Conservation (phyloP, 2,113 vertebrate species). For the Hydrochoerus hydrochaeris region DNA sequence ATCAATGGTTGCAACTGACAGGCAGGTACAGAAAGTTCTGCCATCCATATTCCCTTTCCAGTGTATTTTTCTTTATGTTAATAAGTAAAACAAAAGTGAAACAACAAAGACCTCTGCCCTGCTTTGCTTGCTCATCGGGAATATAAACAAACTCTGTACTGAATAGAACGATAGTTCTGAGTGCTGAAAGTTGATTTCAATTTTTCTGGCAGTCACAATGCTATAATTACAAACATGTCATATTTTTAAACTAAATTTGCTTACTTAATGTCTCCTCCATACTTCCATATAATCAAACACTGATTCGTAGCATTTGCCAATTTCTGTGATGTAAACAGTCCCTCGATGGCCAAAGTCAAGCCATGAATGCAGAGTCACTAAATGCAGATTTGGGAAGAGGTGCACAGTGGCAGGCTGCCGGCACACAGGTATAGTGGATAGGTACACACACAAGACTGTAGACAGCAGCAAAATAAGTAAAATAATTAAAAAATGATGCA, state of each 20-base stretch:
- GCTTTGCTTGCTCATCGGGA: not conserved
- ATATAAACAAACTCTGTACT: not conserved
- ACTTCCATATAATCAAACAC: not conserved
- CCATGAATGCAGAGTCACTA: too few species aligned
- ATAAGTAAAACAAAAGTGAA: not conserved
- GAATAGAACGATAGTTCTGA: not conserved
- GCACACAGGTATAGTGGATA: fast-evolving
- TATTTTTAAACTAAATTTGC: not conserved
- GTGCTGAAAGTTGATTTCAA: fast-evolving
- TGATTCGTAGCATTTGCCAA: not conserved
- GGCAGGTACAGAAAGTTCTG: not conserved
- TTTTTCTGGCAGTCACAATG: not conserved
- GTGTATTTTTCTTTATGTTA: not conserved
- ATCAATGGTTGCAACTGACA: not conserved
- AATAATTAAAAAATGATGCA: not conserved
- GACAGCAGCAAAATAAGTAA: not conserved
- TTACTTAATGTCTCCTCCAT: not conserved
- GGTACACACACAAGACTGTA: not conserved
- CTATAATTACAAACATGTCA: not conserved
- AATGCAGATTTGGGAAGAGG: not conserved
- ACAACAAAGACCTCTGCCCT: not conserved
- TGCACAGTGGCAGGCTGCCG: fast-evolving
- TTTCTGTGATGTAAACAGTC: not conserved
- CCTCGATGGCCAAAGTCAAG: not conserved
- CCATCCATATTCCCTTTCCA: not conserved